These are phyloP conservation scores for Poeciliopsis retropinna DNA, from an alignment of 2,113 vertebrate species.

Conservation along the genomic window DNA sequence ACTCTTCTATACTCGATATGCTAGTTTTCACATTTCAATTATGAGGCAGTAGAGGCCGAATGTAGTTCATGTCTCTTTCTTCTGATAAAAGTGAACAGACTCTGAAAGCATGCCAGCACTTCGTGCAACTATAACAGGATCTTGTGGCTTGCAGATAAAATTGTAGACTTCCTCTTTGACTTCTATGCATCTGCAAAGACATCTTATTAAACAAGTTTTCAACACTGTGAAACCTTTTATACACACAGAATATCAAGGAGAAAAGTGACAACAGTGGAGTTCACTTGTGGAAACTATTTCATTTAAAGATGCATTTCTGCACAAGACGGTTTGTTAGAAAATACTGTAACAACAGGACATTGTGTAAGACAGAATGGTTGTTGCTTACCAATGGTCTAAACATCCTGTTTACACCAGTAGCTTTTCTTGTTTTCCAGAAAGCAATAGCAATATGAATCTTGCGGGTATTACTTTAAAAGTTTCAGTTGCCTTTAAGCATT, in stretches of 20 bases:
- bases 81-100: not conserved
- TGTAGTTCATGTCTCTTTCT: not conserved
- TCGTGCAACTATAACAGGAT: conserved; percentile 25
- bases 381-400: not conserved
- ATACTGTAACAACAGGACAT: not conserved
- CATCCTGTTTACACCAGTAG: not conserved
- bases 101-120: not conserved
- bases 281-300: not conserved
- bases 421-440: not conserved
- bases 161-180: conserved; percentile 22
- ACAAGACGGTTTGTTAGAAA: not conserved
- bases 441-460: not conserved
- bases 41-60: not conserved
- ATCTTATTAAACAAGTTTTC: not conserved
- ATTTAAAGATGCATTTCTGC: not conserved
- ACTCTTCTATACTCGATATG: not conserved
- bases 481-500: too few species aligned
- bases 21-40: not conserved
- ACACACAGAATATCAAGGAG: not conserved
- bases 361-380: not conserved
- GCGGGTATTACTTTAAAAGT: not conserved
- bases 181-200: not conserved
- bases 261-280: too few species aligned
- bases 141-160: conserved; percentile 5
- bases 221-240: not conserved